phyloP scores from a whole-genome alignment of 92 coral and sea anemone genomes.

The Scolanthus callimorphus region DNA sequence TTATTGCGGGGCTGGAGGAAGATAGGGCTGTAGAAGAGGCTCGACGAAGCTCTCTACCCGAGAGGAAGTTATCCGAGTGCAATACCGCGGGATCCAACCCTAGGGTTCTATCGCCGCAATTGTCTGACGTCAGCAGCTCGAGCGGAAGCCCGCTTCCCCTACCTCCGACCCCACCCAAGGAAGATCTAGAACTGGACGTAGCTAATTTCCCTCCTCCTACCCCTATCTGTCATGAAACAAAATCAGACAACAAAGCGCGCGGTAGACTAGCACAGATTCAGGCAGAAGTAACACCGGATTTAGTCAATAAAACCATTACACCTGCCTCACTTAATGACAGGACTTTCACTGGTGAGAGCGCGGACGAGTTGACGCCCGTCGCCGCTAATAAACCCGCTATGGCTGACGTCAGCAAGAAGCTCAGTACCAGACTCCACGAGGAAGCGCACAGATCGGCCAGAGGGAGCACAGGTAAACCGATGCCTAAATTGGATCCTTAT shows the following conservation, averaged over 20 bases:
- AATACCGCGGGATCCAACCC: not conserved
- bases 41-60: constrained; percentile 1
- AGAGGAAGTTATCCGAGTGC: constrained; percentile 29
- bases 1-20: constrained; percentile 58
- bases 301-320: constrained; percentile 56
- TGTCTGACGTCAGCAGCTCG: constrained; percentile 14
- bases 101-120: not conserved
- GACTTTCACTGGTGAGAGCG: constrained; percentile 56
- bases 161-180: constrained; percentile 69
- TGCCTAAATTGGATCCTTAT: constrained; percentile 67
- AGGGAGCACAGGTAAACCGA: constrained; percentile 37
- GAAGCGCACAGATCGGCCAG: constrained; percentile 19
- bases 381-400: constrained; percentile 33
- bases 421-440: constrained; percentile 14
- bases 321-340: constrained; percentile 60
- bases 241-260: constrained; percentile 9
- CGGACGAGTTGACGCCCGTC: constrained; percentile 43
- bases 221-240: constrained; percentile 23
- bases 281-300: constrained; percentile 16
- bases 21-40: constrained; percentile 5
- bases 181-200: constrained; percentile 41
- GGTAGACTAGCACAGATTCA: not conserved
- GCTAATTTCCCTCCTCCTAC: constrained; percentile 87
- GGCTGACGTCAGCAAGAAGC: constrained; percentile 26
- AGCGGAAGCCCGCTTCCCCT: constrained; percentile 75